phyloP scores from a whole-genome alignment of 2,888 invertebrate genomes.

The Parnassius orleans region DNA sequence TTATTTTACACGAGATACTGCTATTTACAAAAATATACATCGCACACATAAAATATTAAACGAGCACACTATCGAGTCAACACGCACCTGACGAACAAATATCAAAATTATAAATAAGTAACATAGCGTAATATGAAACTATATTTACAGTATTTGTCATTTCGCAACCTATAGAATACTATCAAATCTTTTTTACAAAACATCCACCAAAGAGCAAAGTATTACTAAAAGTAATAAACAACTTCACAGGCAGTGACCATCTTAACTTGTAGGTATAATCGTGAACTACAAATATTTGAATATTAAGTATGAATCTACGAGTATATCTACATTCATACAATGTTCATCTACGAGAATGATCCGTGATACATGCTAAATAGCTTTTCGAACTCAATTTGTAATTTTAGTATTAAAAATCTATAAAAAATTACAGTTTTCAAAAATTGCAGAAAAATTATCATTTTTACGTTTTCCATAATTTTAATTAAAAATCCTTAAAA shows the following conservation, averaged over 20 bases:
- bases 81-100: constrained; percentile 48
- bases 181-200: constrained; percentile 46
- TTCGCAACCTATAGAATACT: constrained; percentile 37
- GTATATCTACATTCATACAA: too few species aligned
- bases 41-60: constrained; percentile 36
- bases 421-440: too few species aligned
- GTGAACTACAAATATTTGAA: background rate
- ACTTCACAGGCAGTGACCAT: constrained; percentile 57
- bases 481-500: too few species aligned
- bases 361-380: too few species aligned
- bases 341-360: too few species aligned
- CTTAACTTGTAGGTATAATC: background rate
- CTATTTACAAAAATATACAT: constrained; percentile 67
- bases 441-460: too few species aligned
- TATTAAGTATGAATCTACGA: too few species aligned
- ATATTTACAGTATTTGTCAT: constrained; percentile 71
- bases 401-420: too few species aligned
- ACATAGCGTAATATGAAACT: constrained; percentile 45
- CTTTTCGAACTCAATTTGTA: too few species aligned
- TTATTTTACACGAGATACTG: constrained; percentile 37
- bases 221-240: constrained; percentile 41
- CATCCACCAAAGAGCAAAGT: constrained; percentile 43
- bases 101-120: constrained; percentile 58
- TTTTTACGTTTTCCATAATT: too few species aligned
- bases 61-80: constrained; percentile 40